phyloP scores from a whole-genome alignment of 2,797 vertebrate genomes.

The Coccyzus lansbergi region DNA sequence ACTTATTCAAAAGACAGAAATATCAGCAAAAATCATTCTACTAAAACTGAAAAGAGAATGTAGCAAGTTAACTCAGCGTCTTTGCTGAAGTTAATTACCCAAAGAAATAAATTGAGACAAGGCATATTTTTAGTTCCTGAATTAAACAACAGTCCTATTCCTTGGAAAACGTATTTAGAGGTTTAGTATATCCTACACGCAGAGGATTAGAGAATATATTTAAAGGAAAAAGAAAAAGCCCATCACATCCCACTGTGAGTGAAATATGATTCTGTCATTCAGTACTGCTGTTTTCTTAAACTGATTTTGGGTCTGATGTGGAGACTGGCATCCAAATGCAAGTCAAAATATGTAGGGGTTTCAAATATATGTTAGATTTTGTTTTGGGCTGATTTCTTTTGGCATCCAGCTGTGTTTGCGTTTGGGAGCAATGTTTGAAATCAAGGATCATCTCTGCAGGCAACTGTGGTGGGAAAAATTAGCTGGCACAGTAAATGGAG shows the following conservation, averaged over 20 bases:
- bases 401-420: conserved; percentile 50
- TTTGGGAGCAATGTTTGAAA: conserved; percentile 61
- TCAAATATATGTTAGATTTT: conserved; percentile 49
- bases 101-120: conserved; percentile 1
- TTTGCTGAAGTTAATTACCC: not conserved
- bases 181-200: not conserved
- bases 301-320: conserved; percentile 3
- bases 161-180: conserved; percentile 45
- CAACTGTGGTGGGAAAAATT: conserved; percentile 41
- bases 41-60: not conserved
- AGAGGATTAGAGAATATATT: conserved; percentile 20
- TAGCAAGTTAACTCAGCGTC: not conserved
- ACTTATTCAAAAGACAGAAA: not conserved
- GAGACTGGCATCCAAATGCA: conserved; percentile 60
- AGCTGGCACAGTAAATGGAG: not conserved
- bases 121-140: not conserved
- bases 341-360: conserved; percentile 17
- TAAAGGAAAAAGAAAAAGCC: not conserved
- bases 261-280: conserved; percentile 45
- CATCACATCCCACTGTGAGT: not conserved
- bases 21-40: not conserved
- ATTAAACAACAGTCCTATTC: not conserved
- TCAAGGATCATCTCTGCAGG: conserved; percentile 53
- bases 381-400: conserved; percentile 25
- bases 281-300: conserved; percentile 55